These are phyloP conservation scores for Sitta europaea DNA, from an alignment of 2,113 vertebrate species.

Conservation along the genomic window DNA sequence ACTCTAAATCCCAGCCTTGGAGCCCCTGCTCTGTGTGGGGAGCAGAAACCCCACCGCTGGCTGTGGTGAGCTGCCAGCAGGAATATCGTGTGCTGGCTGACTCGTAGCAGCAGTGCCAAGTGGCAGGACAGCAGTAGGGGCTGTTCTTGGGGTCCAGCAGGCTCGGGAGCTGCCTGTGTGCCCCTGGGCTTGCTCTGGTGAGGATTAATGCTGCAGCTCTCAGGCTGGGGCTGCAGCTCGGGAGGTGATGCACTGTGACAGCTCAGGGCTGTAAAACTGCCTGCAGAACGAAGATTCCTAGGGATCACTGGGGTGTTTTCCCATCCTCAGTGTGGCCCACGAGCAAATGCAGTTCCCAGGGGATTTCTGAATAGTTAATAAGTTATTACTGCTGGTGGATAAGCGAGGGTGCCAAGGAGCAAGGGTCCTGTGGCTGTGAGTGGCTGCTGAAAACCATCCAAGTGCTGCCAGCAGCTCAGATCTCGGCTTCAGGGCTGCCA, in stretches of 20 bases:
- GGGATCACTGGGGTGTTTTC: background rate
- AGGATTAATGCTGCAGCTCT: background rate
- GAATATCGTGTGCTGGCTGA: fast-evolving
- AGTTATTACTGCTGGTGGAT: background rate
- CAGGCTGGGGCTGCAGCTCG: background rate
- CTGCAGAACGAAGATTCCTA: background rate
- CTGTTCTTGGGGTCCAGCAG: background rate
- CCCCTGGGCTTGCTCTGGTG: background rate
- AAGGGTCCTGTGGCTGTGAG: fast-evolving
- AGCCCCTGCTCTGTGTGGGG: background rate
- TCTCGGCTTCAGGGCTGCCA: background rate
- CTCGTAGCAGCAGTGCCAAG: background rate
- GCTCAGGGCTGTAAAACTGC: background rate
- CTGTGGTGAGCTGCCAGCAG: background rate
- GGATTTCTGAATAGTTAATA: background rate
- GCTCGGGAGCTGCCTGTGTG: fast-evolving
- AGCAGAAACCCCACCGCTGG: background rate
- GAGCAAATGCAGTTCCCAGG: background rate
- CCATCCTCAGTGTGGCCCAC: background rate
- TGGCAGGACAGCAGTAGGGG: background rate
- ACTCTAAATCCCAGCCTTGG: background rate
- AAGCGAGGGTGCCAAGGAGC: background rate
- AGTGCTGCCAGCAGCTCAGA: background rate
- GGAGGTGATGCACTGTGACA: fast-evolving
- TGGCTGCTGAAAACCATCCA: fast-evolving